These are phyloP conservation scores for Corythoichthys haematopterus DNA, from an alignment of 2,113 vertebrate species.

Conservation along the genomic window DNA sequence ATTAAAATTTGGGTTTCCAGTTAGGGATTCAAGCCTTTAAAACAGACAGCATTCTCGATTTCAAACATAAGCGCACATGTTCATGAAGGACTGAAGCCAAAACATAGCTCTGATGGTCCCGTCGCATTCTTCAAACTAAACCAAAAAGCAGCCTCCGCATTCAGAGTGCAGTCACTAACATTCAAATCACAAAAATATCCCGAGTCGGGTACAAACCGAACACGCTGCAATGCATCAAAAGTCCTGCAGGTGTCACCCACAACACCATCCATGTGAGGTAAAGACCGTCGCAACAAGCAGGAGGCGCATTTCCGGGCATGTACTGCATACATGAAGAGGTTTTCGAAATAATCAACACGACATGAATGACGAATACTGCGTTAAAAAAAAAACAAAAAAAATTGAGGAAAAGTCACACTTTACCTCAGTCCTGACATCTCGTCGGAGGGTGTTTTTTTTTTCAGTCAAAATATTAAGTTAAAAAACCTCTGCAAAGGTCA, in stretches of 20 bases:
- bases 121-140: neutral
- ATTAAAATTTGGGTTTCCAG: neutral
- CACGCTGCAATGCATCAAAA: constrained; percentile 43
- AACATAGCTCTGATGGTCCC: neutral
- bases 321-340: constrained; percentile 52
- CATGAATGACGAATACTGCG: constrained; percentile 42
- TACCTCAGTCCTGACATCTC: constrained; percentile 27
- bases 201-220: constrained; percentile 52
- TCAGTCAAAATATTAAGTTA: constrained; percentile 51
- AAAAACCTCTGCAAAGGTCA: constrained; percentile 57
- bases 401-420: constrained; percentile 27
- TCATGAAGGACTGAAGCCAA: neutral
- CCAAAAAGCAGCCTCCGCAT: constrained; percentile 9
- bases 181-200: constrained; percentile 59
- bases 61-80: neutral
- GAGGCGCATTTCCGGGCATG: constrained; percentile 53
- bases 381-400: constrained; percentile 16
- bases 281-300: constrained; percentile 54
- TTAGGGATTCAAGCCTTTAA: neutral
- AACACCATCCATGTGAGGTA: constrained; percentile 49
- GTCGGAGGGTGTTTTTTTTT: constrained; percentile 19
- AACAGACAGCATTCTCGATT: neutral
- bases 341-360: constrained; percentile 51
- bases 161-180: constrained; percentile 46
- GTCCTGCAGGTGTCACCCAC: constrained; percentile 8